A percentile compares a stretch with the other conserved stretches of the same genome.
These are phyloP conservation scores for Morone chrysops DNA, from an alignment of 2,113 vertebrate genomes.

Conservation along the genomic window DNA sequence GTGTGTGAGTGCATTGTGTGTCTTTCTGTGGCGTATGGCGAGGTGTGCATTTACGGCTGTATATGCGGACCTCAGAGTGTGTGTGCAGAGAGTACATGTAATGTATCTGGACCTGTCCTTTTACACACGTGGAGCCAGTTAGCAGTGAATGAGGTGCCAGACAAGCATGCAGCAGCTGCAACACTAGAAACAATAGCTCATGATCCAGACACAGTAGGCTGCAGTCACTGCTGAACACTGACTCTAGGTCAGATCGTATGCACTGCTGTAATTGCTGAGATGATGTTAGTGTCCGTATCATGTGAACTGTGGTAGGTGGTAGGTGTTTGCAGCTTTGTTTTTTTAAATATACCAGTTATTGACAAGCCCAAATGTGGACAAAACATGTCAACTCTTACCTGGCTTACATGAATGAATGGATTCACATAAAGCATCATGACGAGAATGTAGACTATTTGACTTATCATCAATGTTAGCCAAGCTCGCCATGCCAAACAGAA, in stretches of 20 bases:
- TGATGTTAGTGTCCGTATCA: conserved; percentile 20
- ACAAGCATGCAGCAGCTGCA: conserved; percentile 79
- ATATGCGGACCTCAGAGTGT: conserved; percentile 41
- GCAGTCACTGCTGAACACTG: conserved; percentile 23
- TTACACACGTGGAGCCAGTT: conserved; percentile 84
- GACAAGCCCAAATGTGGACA: conserved; percentile 28
- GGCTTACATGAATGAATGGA: neutral
- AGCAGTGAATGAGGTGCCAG: conserved; percentile 83
- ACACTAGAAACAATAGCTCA: conserved; percentile 69
- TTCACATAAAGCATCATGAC: neutral
- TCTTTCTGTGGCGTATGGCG: conserved; percentile 62
- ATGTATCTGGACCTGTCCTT: conserved; percentile 79
- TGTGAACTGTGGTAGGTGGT: neutral
- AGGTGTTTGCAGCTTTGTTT: neutral
- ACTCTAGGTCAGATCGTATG: conserved; percentile 52
- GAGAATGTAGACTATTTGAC: neutral
- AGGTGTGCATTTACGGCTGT: conserved; percentile 57
- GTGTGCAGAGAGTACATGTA: conserved; percentile 46
- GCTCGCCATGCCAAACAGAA: neutral
- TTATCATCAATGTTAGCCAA: neutral
- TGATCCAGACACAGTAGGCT: conserved; percentile 67
- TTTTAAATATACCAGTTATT: neutral
- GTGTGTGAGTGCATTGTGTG: conserved; percentile 54
- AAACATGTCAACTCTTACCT: conserved; percentile 11
- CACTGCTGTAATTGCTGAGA: conserved; percentile 19